These are phyloP conservation scores for Carassius carassius DNA, from an alignment of 2,113 vertebrate species.

Conservation along the genomic window DNA sequence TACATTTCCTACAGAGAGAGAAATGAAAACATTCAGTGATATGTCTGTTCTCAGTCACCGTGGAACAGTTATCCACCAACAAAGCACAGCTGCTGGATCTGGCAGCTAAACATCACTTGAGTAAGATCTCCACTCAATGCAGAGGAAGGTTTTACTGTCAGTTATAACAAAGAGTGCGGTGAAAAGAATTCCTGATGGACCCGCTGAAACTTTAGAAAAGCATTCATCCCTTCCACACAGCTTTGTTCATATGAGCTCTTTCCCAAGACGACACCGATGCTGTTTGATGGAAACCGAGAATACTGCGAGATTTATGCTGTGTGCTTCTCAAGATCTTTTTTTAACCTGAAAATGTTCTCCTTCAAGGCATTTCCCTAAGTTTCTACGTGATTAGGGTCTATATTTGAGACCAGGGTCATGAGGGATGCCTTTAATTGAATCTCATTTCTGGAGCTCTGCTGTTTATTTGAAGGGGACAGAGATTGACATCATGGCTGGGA, in stretches of 20 bases:
- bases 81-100: conserved; percentile 43
- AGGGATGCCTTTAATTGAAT: conserved; percentile 41
- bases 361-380: not conserved
- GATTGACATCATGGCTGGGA: conserved; percentile 36
- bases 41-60: conserved; percentile 38
- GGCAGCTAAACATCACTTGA: conserved; percentile 33
- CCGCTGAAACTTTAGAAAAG: not conserved
- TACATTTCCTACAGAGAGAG: conserved; percentile 27
- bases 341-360: conserved; percentile 3
- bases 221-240: not conserved
- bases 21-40: conserved; percentile 39
- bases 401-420: conserved; percentile 24
- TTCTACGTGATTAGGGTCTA: not conserved
- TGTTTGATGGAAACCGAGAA: not conserved
- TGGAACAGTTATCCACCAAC: conserved; percentile 34
- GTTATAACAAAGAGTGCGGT: conserved; percentile 30
- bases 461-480: conserved; percentile 49
- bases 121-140: conserved; percentile 5
- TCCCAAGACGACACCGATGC: not conserved
- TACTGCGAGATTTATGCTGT: not conserved
- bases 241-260: not conserved
- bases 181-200: conserved; percentile 12
- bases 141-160: conserved; percentile 37
- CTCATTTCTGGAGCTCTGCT: conserved; percentile 26
- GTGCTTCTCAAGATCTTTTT: not conserved